These are phyloP conservation scores for Cheilosia soror DNA, from an alignment of 2,888 invertebrate species.

Conservation along the genomic window DNA sequence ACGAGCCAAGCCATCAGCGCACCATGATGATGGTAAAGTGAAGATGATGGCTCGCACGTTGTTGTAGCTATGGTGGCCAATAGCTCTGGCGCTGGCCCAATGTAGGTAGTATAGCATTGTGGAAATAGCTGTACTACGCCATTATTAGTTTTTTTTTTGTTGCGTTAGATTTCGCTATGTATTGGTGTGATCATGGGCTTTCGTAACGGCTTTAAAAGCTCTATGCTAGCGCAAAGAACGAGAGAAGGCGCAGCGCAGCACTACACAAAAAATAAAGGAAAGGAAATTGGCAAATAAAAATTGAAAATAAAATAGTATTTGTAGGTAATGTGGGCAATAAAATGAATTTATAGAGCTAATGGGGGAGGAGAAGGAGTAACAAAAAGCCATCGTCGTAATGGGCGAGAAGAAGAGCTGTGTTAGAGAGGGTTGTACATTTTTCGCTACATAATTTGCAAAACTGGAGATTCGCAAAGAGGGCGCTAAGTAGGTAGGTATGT, in stretches of 20 bases:
- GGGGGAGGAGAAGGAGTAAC: slow-evolving; percentile 16
- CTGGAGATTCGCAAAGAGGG: slow-evolving; percentile 58
- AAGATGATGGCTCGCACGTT: slow-evolving; percentile 52
- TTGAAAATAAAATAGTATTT: slow-evolving; percentile 65
- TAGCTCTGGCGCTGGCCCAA: slow-evolving; percentile 38
- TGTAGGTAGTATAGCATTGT: slow-evolving; percentile 31
- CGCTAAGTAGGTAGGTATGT: slow-evolving; percentile 20
- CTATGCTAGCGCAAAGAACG: slow-evolving; percentile 34
- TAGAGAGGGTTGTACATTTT: slow-evolving; percentile 66
- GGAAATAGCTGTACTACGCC: slow-evolving; percentile 59
- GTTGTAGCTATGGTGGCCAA: slow-evolving; percentile 27
- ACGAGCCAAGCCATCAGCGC: background rate
- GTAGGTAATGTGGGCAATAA: slow-evolving; percentile 70
- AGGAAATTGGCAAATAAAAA: slow-evolving; percentile 62
- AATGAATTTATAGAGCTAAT: slow-evolving; percentile 60
- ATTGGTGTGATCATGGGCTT: slow-evolving; percentile 60
- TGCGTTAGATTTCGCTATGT: slow-evolving; percentile 44
- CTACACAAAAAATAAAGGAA: slow-evolving; percentile 32
- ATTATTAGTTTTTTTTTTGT: slow-evolving; percentile 38
- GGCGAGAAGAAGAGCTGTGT: slow-evolving; percentile 33
- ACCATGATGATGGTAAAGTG: slow-evolving; percentile 26
- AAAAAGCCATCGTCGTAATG: slow-evolving; percentile 38
- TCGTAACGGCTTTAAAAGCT: slow-evolving; percentile 74
- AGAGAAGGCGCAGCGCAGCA: slow-evolving; percentile 14
- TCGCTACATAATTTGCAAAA: slow-evolving; percentile 63